A percentile compares a stretch with the other conserved stretches of the same genome.
These are phyloP conservation scores for Ammospiza caudacuta DNA, from an alignment of 2,113 vertebrate species.

Conservation along the genomic window DNA sequence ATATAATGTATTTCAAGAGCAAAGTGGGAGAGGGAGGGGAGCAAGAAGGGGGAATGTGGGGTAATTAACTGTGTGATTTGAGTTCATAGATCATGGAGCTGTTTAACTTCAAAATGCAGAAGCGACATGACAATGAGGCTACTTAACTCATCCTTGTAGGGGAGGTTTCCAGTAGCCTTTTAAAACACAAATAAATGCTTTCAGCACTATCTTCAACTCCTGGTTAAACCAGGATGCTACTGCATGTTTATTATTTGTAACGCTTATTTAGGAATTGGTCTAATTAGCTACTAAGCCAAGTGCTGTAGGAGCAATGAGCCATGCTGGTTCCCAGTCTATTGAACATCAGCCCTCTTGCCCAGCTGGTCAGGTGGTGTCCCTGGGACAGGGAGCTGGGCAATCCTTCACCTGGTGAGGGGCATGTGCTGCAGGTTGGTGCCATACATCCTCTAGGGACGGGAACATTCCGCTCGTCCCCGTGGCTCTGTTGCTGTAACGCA, in stretches of 20 bases:
- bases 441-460: neutral
- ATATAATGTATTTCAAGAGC: conserved; percentile 73
- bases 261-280: neutral
- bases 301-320: neutral
- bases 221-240: neutral
- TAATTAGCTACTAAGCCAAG: neutral
- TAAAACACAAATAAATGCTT: neutral
- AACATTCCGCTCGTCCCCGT: fast-evolving
- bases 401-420: neutral
- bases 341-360: fast-evolving
- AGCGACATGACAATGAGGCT: conserved; percentile 31
- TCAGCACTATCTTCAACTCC: neutral
- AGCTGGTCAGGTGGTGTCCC: neutral
- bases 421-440: neutral
- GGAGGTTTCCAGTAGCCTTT: neutral
- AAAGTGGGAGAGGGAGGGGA: neutral
- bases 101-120: conserved; percentile 68
- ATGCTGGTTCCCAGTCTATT: neutral
- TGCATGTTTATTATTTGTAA: neutral
- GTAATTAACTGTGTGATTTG: conserved; percentile 72
- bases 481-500: neutral
- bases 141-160: conserved; percentile 59
- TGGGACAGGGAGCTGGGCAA: neutral
- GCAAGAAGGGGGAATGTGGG: conserved; percentile 19
- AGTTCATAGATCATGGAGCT: conserved; percentile 70